Evolutionary conservation across 2,888 invertebrate species (phyloP), one percentile per base, ranked within the genome.

Genomic region (Epirrhoe alternata): DNA sequence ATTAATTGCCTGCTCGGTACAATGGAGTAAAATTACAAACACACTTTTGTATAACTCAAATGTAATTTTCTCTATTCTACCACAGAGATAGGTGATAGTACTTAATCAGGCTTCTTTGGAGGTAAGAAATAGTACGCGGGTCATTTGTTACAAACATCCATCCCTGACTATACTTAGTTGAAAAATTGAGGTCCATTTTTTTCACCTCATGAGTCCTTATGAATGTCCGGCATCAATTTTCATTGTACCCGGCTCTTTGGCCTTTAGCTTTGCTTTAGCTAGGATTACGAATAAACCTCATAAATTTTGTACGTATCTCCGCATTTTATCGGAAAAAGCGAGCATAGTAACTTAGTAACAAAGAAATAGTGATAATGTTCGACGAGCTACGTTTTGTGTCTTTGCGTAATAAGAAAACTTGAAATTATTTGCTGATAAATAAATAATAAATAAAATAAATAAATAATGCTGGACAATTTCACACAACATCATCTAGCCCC

Each of bases 171-270:
- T 54, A 35, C 58, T 59, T 59, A 38, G 24, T 59, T 67, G 59
- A 63, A 67, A 56, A 59, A 67, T 51, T 33, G 60, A 56, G 51
- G 38, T 47, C 30, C 45, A 58, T 68, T 54, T 61, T 31, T 64
- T 63, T 55, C 45, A 54, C 49, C 61, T 64, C 53, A 33, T 68
- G 57, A 64, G 61, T 57, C 61, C 30, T 61, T 61, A 68, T 47
- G 64, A 64, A 68, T 68, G 68, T 64, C 68, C 54, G n/a, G 64
- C 68, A 64, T 68, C 68, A 58, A 68, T 68, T 68, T 54, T 58
- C 64, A 68, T 68, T 68, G 55, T 60, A 38, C 59, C 56, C 49
- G 42, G 45, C 58, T 60, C 59, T 52, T 47, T 63, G 67, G 55
- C 60, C 63, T 67, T 49, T 56, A 55, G 68, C 57, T 57, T 58